Base-by-base conservation (phyloP, 2,797 vertebrate genomes). In the Phalanger gymnotis region DNA sequence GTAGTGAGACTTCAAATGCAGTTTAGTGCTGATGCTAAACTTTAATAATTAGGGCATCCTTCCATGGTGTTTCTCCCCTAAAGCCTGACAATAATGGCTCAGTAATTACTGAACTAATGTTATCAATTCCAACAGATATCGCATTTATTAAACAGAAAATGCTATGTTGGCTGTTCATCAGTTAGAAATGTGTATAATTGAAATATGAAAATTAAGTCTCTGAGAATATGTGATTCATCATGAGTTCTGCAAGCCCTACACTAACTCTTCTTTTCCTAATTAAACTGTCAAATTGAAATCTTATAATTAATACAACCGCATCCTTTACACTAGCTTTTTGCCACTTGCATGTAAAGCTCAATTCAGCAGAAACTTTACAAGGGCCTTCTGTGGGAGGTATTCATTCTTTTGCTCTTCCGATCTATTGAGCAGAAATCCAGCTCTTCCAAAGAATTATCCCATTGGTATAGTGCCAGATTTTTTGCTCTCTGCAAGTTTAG, bases 81-180 rank as follows among this genome's bases (percentile, higher is more conserved):
- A 97, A 98, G 97, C 93, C 96, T 98, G 97, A 98, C 98, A 98
- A 98, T 98, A 99, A 98, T 97, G 98, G 97, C 93, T 98, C 98
- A 97, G 98, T 99, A 99, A 99, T 98, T 98, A 98, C 98, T 98
- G 98, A 98, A 98, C 97, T 98, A 98, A 98, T 98, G 98, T 98
- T 98, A 98, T 98, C 98, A 98, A 97, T 98, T 99, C 98, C 97
- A 99, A 98, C 98, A 98, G 98, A 99, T 98, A 98, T 98, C 98
- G 98, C 98, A 99, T 99, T 98, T 98, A 98, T 99, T 99, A 98
- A 98, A 97, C 97, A 98, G 98, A 98, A 98, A 98, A 98, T 98
- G 98, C 98, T 98, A 98, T 98, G 98, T 98, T 99, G 98, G 98
- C 98, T 98, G 97, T 98, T 98, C 98, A 98, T 98, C 98, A 98